Evolutionary conservation across 2,113 vertebrate species (phyloP).

Genomic region (Acrocephalus arundinaceus): DNA sequence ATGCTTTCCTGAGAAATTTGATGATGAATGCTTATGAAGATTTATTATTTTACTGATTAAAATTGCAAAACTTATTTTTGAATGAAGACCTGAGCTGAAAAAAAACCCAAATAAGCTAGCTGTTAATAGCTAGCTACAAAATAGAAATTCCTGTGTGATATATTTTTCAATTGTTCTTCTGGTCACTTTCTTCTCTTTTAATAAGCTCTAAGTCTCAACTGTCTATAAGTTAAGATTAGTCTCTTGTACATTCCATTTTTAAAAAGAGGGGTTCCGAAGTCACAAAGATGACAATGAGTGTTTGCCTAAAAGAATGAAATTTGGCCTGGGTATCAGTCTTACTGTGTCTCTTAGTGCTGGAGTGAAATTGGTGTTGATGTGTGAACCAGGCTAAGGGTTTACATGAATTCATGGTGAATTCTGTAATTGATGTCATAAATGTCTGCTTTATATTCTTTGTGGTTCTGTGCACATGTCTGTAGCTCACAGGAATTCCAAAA

Average conservation of each 20-base stretch:
- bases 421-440: conserved; percentile 31
- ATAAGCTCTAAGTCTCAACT: neutral
- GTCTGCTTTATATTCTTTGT: conserved; percentile 9
- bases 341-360: neutral
- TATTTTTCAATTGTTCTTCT: neutral
- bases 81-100: neutral
- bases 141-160: neutral
- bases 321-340: neutral
- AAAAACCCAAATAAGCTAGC: neutral
- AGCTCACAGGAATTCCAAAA: neutral
- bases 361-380: conserved; percentile 34
- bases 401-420: conserved; percentile 3
- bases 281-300: neutral
- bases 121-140: neutral
- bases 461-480: neutral
- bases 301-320: neutral
- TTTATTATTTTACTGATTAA: neutral
- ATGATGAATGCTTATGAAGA: neutral
- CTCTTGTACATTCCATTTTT: neutral
- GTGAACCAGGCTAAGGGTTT: conserved; percentile 8
- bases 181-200: neutral
- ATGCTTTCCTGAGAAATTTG: neutral
- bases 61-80: neutral
- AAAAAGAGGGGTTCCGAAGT: neutral
- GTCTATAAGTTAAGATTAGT: neutral